These are phyloP conservation scores for Bradypodion ventrale DNA, from an alignment of 2,797 vertebrate species.

Conservation along the genomic window DNA sequence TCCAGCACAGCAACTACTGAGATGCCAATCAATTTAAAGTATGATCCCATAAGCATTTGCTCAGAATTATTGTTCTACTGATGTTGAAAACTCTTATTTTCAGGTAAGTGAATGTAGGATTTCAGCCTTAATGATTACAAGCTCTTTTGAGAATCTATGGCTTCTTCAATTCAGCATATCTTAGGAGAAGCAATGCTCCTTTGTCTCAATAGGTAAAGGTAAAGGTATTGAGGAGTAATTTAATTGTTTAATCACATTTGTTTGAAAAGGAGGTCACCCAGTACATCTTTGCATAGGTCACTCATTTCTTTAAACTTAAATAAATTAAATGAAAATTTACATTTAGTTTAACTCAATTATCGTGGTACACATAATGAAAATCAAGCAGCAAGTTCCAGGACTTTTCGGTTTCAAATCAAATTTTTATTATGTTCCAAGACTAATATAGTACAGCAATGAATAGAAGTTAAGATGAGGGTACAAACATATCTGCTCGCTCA, in stretches of 20 bases:
- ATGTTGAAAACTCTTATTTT: background rate
- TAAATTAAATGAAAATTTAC: background rate
- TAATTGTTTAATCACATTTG: background rate
- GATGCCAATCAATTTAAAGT: background rate
- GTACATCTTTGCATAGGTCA: background rate
- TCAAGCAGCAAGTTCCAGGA: background rate
- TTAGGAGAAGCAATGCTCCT: background rate
- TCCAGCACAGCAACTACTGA: background rate
- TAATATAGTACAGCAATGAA: too few relatives aligned
- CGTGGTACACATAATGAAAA: background rate
- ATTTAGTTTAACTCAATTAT: background rate
- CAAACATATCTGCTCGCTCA: too few relatives aligned
- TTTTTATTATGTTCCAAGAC: too few relatives aligned
- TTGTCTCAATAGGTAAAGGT: too few relatives aligned
- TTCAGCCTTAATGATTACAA: background rate
- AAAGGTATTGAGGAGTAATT: background rate
- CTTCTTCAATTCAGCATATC: background rate
- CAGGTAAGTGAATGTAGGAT: background rate
- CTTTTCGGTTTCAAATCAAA: background rate
- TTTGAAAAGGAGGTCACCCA: background rate
- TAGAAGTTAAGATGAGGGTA: too few relatives aligned
- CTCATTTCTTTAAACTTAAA: background rate
- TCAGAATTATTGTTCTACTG: background rate
- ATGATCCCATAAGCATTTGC: too few relatives aligned
- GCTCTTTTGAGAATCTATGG: background rate